phyloP scores from a whole-genome alignment of 2,797 vertebrate species.

The Calcarius lapponicus region DNA sequence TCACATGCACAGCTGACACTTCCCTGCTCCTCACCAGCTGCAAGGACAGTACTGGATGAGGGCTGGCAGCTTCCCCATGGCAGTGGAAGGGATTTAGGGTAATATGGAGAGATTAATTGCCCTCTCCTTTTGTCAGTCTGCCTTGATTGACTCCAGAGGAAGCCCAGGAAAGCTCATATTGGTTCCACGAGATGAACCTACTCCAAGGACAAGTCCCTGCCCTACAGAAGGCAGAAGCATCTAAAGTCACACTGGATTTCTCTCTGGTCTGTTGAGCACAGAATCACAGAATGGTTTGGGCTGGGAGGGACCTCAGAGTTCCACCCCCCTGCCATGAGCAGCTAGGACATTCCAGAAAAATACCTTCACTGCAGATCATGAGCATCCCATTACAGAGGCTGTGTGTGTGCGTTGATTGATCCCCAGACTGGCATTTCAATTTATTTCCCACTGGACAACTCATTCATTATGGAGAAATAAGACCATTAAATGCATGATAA shows the following conservation, averaged over 20 bases:
- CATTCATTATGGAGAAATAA: constrained; percentile 39
- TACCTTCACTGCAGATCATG: not conserved
- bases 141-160: not conserved
- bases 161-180: not conserved
- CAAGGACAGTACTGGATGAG: not conserved
- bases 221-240: not conserved
- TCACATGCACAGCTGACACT: not conserved
- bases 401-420: constrained; percentile 14
- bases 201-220: not conserved
- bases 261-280: not conserved
- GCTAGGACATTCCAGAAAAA: not conserved
- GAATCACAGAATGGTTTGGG: not conserved
- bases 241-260: not conserved
- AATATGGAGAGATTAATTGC: not conserved
- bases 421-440: constrained; percentile 30
- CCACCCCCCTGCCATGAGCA: not conserved
- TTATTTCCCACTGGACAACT: constrained; percentile 43
- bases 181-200: not conserved
- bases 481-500: constrained; percentile 54
- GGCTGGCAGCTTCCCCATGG: not conserved
- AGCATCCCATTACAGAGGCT: not conserved
- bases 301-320: not conserved
- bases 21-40: not conserved
- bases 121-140: not conserved
- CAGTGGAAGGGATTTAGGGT: not conserved